Percentiles rank a stretch among this genome's conserved stretches.
Evolutionary conservation across 2,888 invertebrate species (phyloP).

Genomic region (Polydrusus tereticollis): DNA sequence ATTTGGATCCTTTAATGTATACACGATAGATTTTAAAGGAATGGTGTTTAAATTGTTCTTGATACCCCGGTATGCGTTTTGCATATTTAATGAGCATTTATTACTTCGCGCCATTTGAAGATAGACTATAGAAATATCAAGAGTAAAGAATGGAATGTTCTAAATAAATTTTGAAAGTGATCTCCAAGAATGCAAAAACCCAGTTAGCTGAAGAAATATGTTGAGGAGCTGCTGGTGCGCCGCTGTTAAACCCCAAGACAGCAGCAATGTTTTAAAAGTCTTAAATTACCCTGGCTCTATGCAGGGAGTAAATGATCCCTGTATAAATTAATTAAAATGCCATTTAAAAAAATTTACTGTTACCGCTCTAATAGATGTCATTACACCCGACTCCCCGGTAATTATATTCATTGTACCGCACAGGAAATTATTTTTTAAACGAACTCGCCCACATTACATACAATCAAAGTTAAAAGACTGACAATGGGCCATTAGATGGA

Average conservation of each 20-base stretch:
- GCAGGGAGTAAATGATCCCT: conserved; percentile 27
- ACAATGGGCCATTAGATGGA: conserved; percentile 66
- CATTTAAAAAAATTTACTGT: conserved; percentile 51
- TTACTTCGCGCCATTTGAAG: too few relatives aligned
- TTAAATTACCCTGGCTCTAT: neutral
- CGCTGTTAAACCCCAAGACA: neutral
- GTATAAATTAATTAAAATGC: conserved; percentile 48
- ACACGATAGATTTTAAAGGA: too few relatives aligned
- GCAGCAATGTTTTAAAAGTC: neutral
- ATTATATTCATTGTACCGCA: conserved; percentile 67
- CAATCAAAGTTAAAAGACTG: conserved; percentile 68
- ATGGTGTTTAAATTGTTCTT: too few relatives aligned
- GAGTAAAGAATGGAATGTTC: too few relatives aligned
- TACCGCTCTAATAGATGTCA: conserved; percentile 65
- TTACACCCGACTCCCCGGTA: conserved; percentile 67
- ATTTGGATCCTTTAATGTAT: too few relatives aligned
- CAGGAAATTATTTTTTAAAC: conserved; percentile 68
- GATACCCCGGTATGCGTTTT: too few relatives aligned
- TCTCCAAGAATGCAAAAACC: too few relatives aligned
- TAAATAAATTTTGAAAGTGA: too few relatives aligned
- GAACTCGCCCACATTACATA: conserved; percentile 67
- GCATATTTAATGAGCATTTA: too few relatives aligned
- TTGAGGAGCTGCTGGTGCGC: too few relatives aligned
- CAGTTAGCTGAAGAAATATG: too few relatives aligned
- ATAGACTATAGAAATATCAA: too few relatives aligned